Evolutionary conservation across 2,113 vertebrate species (phyloP), one percentile per base, ranked within the genome.

Genomic region (Cryptotis parvus): DNA sequence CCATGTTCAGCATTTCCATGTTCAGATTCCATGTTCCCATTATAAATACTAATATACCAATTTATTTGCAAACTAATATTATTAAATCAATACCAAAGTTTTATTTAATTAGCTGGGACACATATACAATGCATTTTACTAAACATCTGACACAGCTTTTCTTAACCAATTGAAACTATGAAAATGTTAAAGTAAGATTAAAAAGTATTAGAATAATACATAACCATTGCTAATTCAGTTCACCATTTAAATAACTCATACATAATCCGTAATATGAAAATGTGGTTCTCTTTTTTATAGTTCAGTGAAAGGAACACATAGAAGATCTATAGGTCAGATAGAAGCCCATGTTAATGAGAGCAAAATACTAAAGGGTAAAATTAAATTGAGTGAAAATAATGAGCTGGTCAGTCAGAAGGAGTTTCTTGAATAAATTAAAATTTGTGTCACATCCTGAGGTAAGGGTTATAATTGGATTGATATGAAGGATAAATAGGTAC

Each of bases 41-140:
- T 69, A 39, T 6, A 83, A 70, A 11, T 83, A 43, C 76, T 94
- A 81, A 70, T 81, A 61, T 74, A 89, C 80, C 86, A 89, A 80
- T 83, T 73, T 41, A 83, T 92, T 81, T 83, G 80, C n/a, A 68
- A 93, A 90, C 86, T 43, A 29, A 70, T 87, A 7, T 76, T 77
- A 74, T 69, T 93, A 77, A 90, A 79, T 22, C 78, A 87, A 68
- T 86, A 35, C 27, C 74, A 31, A 82, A 76, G 10, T 29, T 92
- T 82, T 78, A 29, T 22, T 29, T 76, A 52, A 66, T 29, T 76
- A 52, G 73, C 83, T 63, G 52, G 15, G 35, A 69, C 49, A 65
- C 9, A 75, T 74, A 6, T 37, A 70, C 24, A 84, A 27, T 29
- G 24, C 8, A 31, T 76, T 91, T 90, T 37, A 5, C 45, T 55